Evolutionary conservation across 2,888 invertebrate species (phyloP).

Genomic region (Standfussiana lucernea): DNA sequence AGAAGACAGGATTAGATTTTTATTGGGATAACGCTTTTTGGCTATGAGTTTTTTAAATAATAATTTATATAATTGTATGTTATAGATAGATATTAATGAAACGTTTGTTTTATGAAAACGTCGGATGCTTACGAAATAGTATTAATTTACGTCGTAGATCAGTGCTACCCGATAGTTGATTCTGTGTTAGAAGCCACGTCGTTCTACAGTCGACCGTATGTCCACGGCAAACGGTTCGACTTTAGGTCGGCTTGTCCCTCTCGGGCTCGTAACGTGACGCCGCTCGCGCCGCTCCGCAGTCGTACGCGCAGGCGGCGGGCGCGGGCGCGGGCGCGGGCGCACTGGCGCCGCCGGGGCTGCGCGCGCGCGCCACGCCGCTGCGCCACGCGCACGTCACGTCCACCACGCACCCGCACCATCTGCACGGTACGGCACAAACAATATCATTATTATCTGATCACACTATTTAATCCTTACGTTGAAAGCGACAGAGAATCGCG

Average conservation of each 20-base stretch:
- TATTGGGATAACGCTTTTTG: background rate
- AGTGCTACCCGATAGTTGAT: background rate
- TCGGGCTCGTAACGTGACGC: too few species aligned
- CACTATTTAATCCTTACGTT: background rate
- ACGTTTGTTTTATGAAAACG: background rate
- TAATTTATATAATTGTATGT: background rate
- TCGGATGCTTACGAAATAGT: background rate
- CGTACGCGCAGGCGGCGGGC: slow-evolving; percentile 61
- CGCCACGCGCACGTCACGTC: slow-evolving; percentile 92
- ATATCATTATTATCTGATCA: too few species aligned
- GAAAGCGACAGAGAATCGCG: background rate
- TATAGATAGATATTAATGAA: background rate
- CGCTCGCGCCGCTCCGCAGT: too few species aligned
- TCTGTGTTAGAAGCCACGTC: background rate
- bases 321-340: slow-evolving; percentile 55
- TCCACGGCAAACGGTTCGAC: too few species aligned
- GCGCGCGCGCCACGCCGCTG: slow-evolving; percentile 83
- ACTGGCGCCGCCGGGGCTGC: slow-evolving; percentile 71
- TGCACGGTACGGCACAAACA: slow-evolving; percentile 82
- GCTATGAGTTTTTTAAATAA: background rate
- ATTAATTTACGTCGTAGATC: background rate
- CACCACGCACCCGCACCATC: slow-evolving; percentile 92
- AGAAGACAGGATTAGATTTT: background rate
- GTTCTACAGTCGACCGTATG: too few species aligned
- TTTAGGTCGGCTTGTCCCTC: too few species aligned